A percentile compares a stretch with the other conserved stretches of the same genome.
Evolutionary conservation across 2,113 vertebrate genomes (phyloP).

Genomic region (Sinosuthora webbiana): DNA sequence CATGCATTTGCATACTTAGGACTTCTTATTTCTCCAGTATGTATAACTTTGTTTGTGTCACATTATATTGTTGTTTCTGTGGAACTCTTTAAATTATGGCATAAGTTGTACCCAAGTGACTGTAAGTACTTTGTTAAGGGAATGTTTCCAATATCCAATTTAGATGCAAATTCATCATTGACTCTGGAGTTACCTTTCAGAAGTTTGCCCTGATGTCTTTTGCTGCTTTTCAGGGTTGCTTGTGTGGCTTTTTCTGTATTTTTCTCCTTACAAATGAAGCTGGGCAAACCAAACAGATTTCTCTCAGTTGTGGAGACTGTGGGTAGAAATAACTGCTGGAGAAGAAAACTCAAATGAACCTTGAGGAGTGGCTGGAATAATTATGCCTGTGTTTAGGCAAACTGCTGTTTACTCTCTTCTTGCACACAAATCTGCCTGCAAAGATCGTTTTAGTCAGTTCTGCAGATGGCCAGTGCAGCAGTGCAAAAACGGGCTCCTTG

Average conservation of each 20-base stretch:
- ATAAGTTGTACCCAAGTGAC: neutral
- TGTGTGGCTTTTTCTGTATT: neutral
- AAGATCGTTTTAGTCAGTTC: neutral
- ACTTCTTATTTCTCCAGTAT: neutral
- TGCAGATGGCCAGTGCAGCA: neutral
- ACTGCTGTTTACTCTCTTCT: neutral
- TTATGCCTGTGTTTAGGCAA: neutral
- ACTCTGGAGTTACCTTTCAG: neutral
- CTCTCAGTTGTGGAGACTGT: neutral
- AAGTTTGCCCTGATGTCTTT: neutral
- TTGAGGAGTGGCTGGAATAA: constrained; percentile 2
- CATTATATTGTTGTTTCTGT: neutral
- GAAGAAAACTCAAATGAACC: neutral
- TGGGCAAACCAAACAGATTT: neutral
- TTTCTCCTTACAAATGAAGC: neutral
- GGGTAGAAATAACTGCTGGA: neutral
- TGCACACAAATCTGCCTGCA: neutral
- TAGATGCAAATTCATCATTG: neutral
- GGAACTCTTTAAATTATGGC: neutral
- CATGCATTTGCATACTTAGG: neutral
- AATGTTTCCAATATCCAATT: neutral
- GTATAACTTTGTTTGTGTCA: neutral
- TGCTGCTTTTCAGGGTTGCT: neutral
- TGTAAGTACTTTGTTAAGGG: neutral
- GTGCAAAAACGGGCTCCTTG: neutral